Base-by-base conservation (phyloP, 2,113 vertebrate species). In the Marcusenius ussheri region DNA sequence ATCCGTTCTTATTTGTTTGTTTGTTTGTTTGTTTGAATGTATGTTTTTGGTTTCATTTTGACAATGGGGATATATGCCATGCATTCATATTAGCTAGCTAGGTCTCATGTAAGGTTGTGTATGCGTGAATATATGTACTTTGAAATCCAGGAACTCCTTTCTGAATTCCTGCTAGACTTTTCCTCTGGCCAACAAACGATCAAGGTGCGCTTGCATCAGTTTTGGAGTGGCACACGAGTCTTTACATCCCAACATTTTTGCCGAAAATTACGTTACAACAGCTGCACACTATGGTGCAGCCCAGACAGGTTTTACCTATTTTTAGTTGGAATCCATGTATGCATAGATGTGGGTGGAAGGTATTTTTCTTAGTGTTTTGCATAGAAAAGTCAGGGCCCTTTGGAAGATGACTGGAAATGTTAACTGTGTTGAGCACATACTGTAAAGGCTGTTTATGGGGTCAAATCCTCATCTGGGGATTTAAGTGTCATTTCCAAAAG, bases 351-450 rank as follows among this genome's bases (percentile, higher is more conserved):
- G 74, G 31, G 74, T 3, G 74, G 17, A 80, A 42, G 35, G 35
- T 19, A 42, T 80, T 15, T 42, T 80, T 80, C 13, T 19, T 42
- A 42, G 31, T 19, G 35, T 80, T 80, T 39, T 80, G 35, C 74
- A 80, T 42, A 39, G 62, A 31, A 13, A 31, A 70, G 27, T 11
- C 62, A 31, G 27, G 62, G 27, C n/a, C 17, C 35, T 80, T 42
- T 88, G 56, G 53, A 62, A 88, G 49, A 42, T 39, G 56, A 88
- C 21, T 46, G 53, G 53, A 88, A 80, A 42, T 80, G 74, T 80
- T 80, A 80, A 39, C 35, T 39, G 17, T 80, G 74, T 80, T 42
- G 35, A 39, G 35, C 35, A 42, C 74, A 42, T 80, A 42, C 35
- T 39, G 35, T 35, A 39, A 80, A 80, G 35, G 74, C 74, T 80